phyloP scores from a whole-genome alignment of 1,140 invertebrate genomes.

The Polypedilum pembai region DNA sequence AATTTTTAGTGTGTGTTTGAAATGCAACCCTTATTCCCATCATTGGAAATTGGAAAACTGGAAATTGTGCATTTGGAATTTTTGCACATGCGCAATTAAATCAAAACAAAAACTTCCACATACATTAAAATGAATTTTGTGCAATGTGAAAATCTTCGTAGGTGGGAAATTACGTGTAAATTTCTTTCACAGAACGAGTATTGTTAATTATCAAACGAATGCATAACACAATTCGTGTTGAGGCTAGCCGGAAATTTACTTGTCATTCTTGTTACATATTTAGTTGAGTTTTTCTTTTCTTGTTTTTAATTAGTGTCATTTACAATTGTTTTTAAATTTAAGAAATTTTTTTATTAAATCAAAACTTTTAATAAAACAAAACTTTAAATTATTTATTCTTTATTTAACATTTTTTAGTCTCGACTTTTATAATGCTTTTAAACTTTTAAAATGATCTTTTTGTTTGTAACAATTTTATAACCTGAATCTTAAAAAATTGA shows the following conservation, averaged over 20 bases:
- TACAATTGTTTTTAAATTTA: too few species aligned
- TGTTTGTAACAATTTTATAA: too few species aligned
- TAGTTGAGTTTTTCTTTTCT: too few species aligned
- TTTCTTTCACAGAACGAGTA: neutral
- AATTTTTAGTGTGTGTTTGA: neutral
- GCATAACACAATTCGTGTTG: neutral
- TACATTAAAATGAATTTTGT: too few species aligned
- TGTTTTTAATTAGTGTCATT: too few species aligned
- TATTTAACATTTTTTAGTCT: too few species aligned
- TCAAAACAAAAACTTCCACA: constrained; percentile 22
- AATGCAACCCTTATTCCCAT: neutral
- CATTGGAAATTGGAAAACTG: neutral
- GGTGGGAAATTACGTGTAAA: neutral
- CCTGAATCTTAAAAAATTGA: too few species aligned
- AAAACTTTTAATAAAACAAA: too few species aligned
- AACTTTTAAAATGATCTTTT: too few species aligned
- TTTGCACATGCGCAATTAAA: neutral
- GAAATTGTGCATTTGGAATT: neutral
- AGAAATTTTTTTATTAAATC: too few species aligned
- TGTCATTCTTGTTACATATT: neutral
- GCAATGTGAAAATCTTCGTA: neutral
- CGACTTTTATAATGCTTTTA: too few species aligned
- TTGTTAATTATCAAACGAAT: neutral
- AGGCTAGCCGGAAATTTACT: neutral
- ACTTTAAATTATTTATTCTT: too few species aligned